Conservation (phyloP, 2,797 vertebrate species). For the Xyrichtys novacula region DNA sequence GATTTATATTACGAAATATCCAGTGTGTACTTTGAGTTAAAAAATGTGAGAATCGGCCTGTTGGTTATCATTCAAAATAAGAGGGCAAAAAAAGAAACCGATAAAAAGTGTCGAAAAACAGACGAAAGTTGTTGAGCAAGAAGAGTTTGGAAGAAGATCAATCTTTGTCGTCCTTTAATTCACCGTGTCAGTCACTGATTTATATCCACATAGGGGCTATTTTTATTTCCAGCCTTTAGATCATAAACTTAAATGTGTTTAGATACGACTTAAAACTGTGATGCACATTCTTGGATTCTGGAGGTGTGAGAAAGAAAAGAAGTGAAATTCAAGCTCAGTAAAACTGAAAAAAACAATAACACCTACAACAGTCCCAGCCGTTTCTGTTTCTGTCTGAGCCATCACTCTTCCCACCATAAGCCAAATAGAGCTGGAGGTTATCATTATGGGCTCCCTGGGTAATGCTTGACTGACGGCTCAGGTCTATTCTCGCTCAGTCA, state of each 20-base stretch:
- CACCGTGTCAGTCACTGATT: neutral
- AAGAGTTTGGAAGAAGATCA: neutral
- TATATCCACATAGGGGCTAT: neutral
- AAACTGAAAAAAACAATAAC: conserved; percentile 49
- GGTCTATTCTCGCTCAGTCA: conserved; percentile 73
- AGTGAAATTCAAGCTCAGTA: conserved; percentile 24
- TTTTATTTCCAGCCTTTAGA: conserved; percentile 8
- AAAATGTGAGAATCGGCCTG: neutral
- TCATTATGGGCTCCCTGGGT: conserved; percentile 78
- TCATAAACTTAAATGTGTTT: conserved; percentile 7
- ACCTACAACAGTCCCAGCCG: conserved; percentile 36
- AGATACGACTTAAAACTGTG: neutral
- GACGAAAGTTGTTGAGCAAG: too few species aligned
- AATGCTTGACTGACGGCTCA: conserved; percentile 63
- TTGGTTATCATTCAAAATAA: neutral
- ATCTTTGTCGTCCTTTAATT: conserved; percentile 2
- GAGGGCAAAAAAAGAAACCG: neutral
- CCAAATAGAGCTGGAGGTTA: conserved; percentile 62
- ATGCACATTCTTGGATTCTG: conserved; percentile 17
- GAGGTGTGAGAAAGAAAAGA: conserved; percentile 16
- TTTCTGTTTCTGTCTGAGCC: conserved; percentile 55
- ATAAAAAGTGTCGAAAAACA: too few species aligned
- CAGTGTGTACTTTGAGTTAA: too few species aligned
- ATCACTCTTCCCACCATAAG: conserved; percentile 65
- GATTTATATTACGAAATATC: too few species aligned